These are phyloP conservation scores for Tenebrosternarchus preto DNA, from an alignment of 2,113 vertebrate species.

Conservation along the genomic window DNA sequence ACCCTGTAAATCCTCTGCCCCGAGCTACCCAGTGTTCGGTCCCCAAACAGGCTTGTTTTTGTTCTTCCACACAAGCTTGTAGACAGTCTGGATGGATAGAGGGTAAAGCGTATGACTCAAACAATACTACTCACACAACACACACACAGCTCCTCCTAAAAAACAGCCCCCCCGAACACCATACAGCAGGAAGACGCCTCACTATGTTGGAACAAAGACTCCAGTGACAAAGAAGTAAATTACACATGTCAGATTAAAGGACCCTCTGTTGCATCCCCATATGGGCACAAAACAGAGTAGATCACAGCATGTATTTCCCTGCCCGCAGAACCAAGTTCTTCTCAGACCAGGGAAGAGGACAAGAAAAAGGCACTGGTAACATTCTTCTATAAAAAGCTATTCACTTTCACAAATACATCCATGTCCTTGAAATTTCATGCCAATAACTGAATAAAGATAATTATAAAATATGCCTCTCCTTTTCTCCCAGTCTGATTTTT, in stretches of 20 bases:
- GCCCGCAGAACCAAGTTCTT: not conserved
- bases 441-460: not conserved
- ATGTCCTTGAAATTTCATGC: not conserved
- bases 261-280: slow-evolving; percentile 1
- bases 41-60: slow-evolving; percentile 34
- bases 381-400: not conserved
- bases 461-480: not conserved
- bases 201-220: not conserved
- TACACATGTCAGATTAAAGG: slow-evolving; percentile 4
- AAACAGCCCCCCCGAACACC: not conserved
- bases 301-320: not conserved
- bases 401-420: not conserved
- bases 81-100: slow-evolving; percentile 24
- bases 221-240: not conserved
- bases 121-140: not conserved
- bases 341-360: not conserved
- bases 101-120: slow-evolving; percentile 22
- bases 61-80: slow-evolving; percentile 3
- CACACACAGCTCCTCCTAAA: not conserved
- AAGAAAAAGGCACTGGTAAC: not conserved
- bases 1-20: not conserved
- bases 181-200: not conserved
- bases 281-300: slow-evolving; percentile 1
- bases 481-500: not conserved
- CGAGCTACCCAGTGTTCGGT: not conserved